Evolutionary conservation across 2,797 vertebrate species (phyloP).

Genomic region (Artibeus lituratus): DNA sequence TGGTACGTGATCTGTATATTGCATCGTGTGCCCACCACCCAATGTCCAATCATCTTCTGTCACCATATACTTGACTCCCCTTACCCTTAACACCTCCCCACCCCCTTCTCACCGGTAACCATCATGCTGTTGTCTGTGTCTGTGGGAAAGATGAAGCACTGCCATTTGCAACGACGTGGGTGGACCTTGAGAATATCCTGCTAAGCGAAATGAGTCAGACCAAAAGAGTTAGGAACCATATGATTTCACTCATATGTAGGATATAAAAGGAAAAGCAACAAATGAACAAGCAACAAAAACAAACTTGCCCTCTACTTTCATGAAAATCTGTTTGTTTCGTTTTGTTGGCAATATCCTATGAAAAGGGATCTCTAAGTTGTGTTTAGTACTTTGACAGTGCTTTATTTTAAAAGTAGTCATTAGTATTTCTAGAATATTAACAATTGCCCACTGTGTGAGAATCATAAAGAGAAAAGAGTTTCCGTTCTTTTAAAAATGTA

Average conservation of each 20-base stretch:
- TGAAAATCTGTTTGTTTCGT: not conserved
- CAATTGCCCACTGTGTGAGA: not conserved
- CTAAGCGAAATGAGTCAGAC: not conserved
- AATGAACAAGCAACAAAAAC: not conserved
- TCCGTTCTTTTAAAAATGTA: not conserved
- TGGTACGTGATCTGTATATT: not conserved
- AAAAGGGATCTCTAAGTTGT: not conserved
- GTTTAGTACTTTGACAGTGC: slow-evolving; percentile 34
- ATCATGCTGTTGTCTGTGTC: not conserved
- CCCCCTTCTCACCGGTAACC: not conserved
- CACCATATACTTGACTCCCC: not conserved
- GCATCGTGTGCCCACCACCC: not conserved
- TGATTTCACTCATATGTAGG: not conserved
- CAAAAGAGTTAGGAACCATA: not conserved
- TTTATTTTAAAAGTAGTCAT: not conserved
- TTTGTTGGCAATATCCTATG: not conserved
- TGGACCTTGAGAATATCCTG: not conserved
- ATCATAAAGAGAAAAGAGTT: not conserved
- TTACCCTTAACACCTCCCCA: not conserved
- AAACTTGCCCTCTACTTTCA: not conserved
- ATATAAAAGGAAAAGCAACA: not conserved
- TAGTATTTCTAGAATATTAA: not conserved
- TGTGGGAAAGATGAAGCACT: not conserved
- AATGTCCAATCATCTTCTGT: not conserved
- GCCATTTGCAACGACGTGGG: not conserved